A percentile compares a stretch with the other conserved stretches of the same genome.
Evolutionary conservation across 1,140 invertebrate genomes (phyloP).

Genomic region (Lepidurus apus): DNA sequence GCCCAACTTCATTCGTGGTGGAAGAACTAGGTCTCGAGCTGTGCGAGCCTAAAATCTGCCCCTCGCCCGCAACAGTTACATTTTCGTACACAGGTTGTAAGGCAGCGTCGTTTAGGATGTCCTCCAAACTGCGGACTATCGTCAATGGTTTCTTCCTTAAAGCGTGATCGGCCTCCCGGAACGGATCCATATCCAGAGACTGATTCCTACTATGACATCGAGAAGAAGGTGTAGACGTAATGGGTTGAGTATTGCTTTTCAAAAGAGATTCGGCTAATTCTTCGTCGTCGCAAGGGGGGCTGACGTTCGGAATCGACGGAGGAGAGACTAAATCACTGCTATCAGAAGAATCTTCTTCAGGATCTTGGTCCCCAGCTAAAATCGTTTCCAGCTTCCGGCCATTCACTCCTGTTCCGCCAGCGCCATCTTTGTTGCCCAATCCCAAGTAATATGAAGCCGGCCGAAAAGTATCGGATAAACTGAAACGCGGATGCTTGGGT

Average conservation of each 20-base stretch:
- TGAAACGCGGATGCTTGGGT: slow-evolving; percentile 65
- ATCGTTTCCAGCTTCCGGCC: slow-evolving; percentile 34
- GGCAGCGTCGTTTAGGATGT: slow-evolving; percentile 32
- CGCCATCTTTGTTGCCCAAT: slow-evolving; percentile 40
- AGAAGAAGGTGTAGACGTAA: background rate
- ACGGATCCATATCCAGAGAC: background rate
- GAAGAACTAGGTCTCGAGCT: background rate
- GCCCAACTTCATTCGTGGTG: slow-evolving; percentile 6
- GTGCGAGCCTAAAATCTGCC: background rate
- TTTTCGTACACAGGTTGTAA: slow-evolving; percentile 31
- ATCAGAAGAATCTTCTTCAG: slow-evolving; percentile 45
- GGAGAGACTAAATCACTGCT: slow-evolving; percentile 74
- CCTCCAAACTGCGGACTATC: slow-evolving; percentile 33
- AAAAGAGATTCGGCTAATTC: slow-evolving; percentile 36
- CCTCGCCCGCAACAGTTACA: background rate
- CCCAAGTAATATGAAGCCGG: slow-evolving; percentile 80
- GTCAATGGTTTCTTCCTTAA: slow-evolving; percentile 32
- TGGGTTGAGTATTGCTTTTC: slow-evolving; percentile 35
- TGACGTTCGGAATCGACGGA: slow-evolving; percentile 61
- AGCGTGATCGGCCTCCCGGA: slow-evolving; percentile 5
- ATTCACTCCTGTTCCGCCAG: slow-evolving; percentile 34
- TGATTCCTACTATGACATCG: slow-evolving; percentile 11
- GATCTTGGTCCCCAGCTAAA: slow-evolving; percentile 48
- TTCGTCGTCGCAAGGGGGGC: slow-evolving; percentile 34
- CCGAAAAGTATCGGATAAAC: slow-evolving; percentile 75